phyloP scores from a whole-genome alignment of 2,888 invertebrate genomes.

The Hedya salicella region DNA sequence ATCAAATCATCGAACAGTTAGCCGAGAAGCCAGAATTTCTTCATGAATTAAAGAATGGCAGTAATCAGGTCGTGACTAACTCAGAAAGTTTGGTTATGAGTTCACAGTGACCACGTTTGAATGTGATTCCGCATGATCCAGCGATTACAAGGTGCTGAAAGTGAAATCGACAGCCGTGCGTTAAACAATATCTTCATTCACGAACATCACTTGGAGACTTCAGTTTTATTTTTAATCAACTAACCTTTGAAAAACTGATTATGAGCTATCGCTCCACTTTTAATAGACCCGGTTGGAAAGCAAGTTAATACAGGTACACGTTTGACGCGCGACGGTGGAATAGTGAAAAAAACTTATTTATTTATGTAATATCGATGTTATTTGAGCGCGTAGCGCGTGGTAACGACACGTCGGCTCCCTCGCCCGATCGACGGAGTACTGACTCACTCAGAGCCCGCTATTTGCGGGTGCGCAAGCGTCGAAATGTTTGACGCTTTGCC shows the following conservation, averaged over 20 bases:
- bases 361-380: slow-evolving; percentile 67
- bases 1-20: slow-evolving; percentile 36
- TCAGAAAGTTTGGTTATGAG: slow-evolving; percentile 37
- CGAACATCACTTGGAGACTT: slow-evolving; percentile 34
- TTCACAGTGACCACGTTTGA: slow-evolving; percentile 27
- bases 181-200: slow-evolving; percentile 34
- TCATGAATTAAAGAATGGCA: slow-evolving; percentile 44
- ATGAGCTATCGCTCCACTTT: slow-evolving; percentile 44
- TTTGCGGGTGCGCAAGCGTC: slow-evolving; percentile 37
- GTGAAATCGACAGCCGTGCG: slow-evolving; percentile 66
- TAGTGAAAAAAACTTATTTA: slow-evolving; percentile 49
- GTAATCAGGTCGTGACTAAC: slow-evolving; percentile 45
- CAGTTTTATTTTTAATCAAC: slow-evolving; percentile 31
- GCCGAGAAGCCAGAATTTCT: slow-evolving; percentile 35
- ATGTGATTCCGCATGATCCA: slow-evolving; percentile 32
- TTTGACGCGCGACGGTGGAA: slow-evolving; percentile 3
- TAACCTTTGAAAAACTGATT: slow-evolving; percentile 48
- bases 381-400: slow-evolving; percentile 48
- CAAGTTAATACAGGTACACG: slow-evolving; percentile 7
- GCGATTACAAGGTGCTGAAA: slow-evolving; percentile 60
- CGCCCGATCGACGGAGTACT: slow-evolving; percentile 66
- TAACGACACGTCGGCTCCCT: slow-evolving; percentile 59
- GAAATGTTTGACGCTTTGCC: slow-evolving; percentile 28
- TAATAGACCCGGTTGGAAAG: slow-evolving; percentile 13
- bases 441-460: slow-evolving; percentile 48